Evolutionary conservation across 2,888 invertebrate genomes (phyloP), one percentile per base, ranked within the genome.

Genomic region (Branchellion lobata): DNA sequence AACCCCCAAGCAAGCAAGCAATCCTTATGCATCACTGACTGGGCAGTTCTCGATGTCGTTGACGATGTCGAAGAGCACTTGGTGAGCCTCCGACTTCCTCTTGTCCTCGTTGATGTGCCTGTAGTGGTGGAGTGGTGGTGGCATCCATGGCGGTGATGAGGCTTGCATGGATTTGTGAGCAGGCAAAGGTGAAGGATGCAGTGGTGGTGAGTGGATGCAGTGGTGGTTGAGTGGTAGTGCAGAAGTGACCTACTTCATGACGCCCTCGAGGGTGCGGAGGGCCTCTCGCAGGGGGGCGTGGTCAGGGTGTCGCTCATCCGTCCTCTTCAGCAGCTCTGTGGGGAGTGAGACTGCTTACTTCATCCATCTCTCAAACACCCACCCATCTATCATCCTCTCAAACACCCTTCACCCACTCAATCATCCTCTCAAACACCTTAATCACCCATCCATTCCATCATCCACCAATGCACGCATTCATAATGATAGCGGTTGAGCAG

Each of bases 31-130:
- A 69, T 14, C 40, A 85, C 85, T 85, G 87, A 94, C 94, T 83
- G 98, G 97, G 88, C 96, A 97, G 88, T 95, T 94, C 87, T 98
- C 97, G 85, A 99, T 98, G 87, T 97, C 96, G 87, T 97, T 95
- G 88, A 96, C 94, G 83, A 97, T 94, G 89, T 96, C 95, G 89
- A 99, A 96, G 91, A 98, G 93, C 84, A 93, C 94, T 86, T 96
- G 91, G 88, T 96, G 94, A 21, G 94, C 94, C 89, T 98, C 98
- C 0, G 96, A 95, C 90, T 93, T 94, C 85, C 96, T 90, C 88
- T 96, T 97, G 89, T 96, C 96, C 89, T 98, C 97, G 89, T 99
- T 99, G 84, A 99, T 96, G 87, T 95, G 93, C 79, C 88, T 89
- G 83, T 24, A 84, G 85, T 68, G 68, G 77, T 80, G 40, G n/a